phyloP scores from a whole-genome alignment of 2,888 invertebrate genomes.

The Masnerella sp. region DNA sequence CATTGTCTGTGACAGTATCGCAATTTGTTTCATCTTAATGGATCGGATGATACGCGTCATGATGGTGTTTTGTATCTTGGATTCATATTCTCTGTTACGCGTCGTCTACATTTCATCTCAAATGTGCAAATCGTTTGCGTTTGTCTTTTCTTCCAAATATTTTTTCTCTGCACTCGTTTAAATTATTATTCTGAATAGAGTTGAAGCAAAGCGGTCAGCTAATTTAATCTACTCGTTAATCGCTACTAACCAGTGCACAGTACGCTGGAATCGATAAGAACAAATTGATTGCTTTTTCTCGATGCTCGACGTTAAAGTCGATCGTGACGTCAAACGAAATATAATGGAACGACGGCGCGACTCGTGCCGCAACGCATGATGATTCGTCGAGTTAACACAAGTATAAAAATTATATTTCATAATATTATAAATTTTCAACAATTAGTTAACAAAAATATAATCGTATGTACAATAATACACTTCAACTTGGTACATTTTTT shows the following conservation, averaged over 20 bases:
- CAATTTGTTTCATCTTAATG: conserved; percentile 57
- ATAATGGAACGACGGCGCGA: conserved; percentile 33
- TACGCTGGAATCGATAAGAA: conserved; percentile 55
- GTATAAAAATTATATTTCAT: conserved; percentile 56
- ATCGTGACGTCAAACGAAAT: conserved; percentile 30
- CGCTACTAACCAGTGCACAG: conserved; percentile 61
- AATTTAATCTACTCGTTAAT: conserved; percentile 60
- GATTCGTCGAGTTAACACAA: conserved; percentile 52
- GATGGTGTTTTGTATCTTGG: conserved; percentile 57
- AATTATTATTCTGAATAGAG: conserved; percentile 54
- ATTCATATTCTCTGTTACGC: conserved; percentile 47
- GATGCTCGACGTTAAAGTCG: conserved; percentile 16
- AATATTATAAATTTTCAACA: conserved; percentile 58
- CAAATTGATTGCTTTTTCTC: conserved; percentile 19
- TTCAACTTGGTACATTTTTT: conserved; percentile 19
- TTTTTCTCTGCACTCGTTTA: conserved; percentile 35
- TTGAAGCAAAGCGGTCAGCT: conserved; percentile 62
- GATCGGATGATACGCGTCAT: conserved; percentile 62
- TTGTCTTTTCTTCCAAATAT: conserved; percentile 36
- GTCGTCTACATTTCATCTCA: conserved; percentile 53
- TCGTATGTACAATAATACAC: conserved; percentile 57
- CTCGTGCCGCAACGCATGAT: conserved; percentile 41
- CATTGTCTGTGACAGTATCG: conserved; percentile 59
- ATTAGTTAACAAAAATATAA: conserved; percentile 60
- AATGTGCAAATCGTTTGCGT: conserved; percentile 47